phyloP scores from a whole-genome alignment of 2,113 vertebrate genomes.

The Clinocottus analis region DNA sequence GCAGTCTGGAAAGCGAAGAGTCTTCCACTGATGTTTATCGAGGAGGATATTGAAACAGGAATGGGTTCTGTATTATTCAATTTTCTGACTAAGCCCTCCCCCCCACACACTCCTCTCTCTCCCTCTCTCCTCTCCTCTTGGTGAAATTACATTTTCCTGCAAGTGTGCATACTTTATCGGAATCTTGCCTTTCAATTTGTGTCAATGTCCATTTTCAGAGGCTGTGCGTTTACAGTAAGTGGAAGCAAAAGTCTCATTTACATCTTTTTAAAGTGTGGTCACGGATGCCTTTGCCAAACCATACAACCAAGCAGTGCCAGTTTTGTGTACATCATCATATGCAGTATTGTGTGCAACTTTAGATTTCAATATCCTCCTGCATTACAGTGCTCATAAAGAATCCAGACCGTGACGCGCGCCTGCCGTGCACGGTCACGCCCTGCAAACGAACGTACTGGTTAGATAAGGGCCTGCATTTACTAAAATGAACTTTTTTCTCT shows the following conservation, averaged over 20 bases:
- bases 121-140: constrained; percentile 6
- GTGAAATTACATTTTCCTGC: constrained; percentile 66
- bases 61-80: constrained; percentile 64
- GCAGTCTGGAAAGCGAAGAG: constrained; percentile 42
- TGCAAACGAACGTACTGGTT: background rate
- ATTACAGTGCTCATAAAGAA: background rate
- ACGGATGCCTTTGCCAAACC: background rate
- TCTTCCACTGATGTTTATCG: constrained; percentile 62
- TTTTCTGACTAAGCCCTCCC: constrained; percentile 48
- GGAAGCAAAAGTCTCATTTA: constrained; percentile 20
- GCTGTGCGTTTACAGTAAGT: constrained; percentile 1
- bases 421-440: background rate
- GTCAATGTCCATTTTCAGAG: constrained; percentile 34
- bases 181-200: constrained; percentile 53
- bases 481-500: background rate
- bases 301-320: background rate
- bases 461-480: constrained; percentile 8
- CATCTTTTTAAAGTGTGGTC: background rate
- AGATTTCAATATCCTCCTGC: background rate
- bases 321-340: background rate
- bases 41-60: constrained; percentile 66
- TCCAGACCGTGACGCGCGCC: background rate
- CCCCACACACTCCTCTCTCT: too few species aligned
- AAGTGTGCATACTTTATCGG: constrained; percentile 52
- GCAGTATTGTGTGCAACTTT: background rate